Evolutionary conservation across 2,113 vertebrate species (phyloP), one percentile per base, ranked within the genome.

Genomic region (Uria aalge): DNA sequence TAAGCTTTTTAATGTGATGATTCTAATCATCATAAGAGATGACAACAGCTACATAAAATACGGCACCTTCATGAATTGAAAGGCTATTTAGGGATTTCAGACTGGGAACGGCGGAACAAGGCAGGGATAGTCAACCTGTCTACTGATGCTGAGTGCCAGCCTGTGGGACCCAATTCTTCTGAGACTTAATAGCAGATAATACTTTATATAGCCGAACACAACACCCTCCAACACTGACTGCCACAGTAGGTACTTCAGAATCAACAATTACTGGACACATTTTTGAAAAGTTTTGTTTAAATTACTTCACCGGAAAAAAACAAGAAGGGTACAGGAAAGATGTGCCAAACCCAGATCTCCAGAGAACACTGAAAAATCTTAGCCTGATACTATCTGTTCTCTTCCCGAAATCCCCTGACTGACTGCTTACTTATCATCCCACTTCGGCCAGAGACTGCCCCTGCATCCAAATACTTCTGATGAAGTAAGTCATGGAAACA

Each of bases 401-500:
- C 38, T 88, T 91, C 92, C 88, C 53, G 3, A 94, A 95, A 85
- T 94, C 43, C 86, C 88, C 72, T 96, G 94, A 95, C 72, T 95
- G 88, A 95, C 53, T 90, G 84, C 60, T 62, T 62, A 67, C 47
- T 89, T 94, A 87, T 67, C 75, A 80, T 83, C 67, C 72, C 91
- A 32, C 91, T 96, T 82, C 71, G 83, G 89, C n/a, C 10, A 86
- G 78, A 89, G 67, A 76, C 45, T 92, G 92, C 59, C 36, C 89
- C 76, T 96, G 76, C 68, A 56, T 85, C 89, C 72, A 89, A 96
- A 56, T 75, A 81, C 73, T 92, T 89, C 68, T 84, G 79, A 93
- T 45, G 79, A 96, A 92, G 21, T 69, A 20, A 90, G 75, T 92
- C 48, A 95, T 74, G 91, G 89, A 95, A 97, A 95, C 96, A 96